Evolutionary conservation across 2,113 vertebrate species (phyloP).

Genomic region (Numida meleagris): DNA sequence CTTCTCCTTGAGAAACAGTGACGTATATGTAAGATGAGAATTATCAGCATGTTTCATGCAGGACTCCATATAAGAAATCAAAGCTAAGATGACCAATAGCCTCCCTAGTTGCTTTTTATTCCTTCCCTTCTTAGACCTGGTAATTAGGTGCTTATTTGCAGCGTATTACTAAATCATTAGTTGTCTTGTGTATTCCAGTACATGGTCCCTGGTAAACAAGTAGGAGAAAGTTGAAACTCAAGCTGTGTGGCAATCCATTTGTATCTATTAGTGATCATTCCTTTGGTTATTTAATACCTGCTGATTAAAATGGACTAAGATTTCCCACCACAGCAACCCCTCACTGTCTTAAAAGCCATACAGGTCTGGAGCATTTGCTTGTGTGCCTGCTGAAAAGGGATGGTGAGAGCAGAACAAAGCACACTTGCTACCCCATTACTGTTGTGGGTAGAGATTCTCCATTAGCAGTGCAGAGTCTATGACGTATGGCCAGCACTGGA

Average conservation of each 20-base stretch:
- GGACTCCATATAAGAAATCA: neutral
- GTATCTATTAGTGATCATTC: neutral
- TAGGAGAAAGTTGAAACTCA: neutral
- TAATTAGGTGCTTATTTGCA: neutral
- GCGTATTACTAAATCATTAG: neutral
- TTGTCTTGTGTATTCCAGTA: neutral
- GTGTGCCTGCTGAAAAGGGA: neutral
- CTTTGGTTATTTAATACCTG: neutral
- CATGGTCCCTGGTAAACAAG: neutral
- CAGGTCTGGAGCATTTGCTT: neutral
- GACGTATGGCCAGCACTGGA: neutral
- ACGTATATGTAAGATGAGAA: neutral
- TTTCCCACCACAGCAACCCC: neutral
- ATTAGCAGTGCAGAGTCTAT: accelerated
- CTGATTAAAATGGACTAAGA: neutral
- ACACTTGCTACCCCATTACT: neutral
- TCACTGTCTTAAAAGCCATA: neutral
- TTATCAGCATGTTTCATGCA: neutral
- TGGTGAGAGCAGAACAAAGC: neutral
- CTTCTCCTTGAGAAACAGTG: neutral
- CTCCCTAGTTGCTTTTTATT: neutral
- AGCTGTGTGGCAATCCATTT: neutral
- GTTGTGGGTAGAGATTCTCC: neutral
- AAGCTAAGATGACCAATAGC: neutral
- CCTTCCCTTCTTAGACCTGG: neutral